These are phyloP conservation scores for Octodonta nipae DNA, from an alignment of 2,888 invertebrate species.

Conservation along the genomic window DNA sequence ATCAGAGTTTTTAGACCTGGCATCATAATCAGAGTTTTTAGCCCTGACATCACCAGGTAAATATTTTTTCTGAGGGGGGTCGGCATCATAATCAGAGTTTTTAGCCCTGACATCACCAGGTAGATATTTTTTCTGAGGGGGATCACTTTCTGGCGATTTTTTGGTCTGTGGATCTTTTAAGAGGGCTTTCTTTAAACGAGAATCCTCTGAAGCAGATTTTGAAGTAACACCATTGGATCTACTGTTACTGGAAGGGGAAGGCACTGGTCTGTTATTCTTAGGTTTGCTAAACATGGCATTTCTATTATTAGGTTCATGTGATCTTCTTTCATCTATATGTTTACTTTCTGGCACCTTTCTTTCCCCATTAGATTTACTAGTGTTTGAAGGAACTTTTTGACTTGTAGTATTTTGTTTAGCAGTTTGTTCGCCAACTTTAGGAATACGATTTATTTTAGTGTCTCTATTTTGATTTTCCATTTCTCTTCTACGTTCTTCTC, in stretches of 20 bases:
- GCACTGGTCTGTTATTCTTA: too few species aligned
- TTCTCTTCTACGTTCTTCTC: slow-evolving; percentile 26
- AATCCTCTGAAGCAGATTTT: too few species aligned
- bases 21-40: background rate
- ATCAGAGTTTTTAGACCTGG: background rate
- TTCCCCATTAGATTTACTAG: background rate
- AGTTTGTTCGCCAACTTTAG: slow-evolving; percentile 7
- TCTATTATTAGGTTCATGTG: too few species aligned
- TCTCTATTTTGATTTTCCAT: slow-evolving; percentile 10
- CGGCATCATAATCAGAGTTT: background rate
- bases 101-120: slow-evolving; percentile 4
- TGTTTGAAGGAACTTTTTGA: too few species aligned
- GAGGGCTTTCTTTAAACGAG: too few species aligned
- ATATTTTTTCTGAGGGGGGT: slow-evolving; percentile 2
- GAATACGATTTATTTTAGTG: too few species aligned
- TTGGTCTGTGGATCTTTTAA: slow-evolving; percentile 2
- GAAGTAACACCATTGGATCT: background rate
- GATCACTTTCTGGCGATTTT: background rate
- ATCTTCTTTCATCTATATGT: too few species aligned
- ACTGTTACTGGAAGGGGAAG: background rate
- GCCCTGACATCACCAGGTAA: slow-evolving; percentile 3
- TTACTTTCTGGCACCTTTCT: background rate
- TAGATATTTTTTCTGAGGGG: slow-evolving; percentile 2
- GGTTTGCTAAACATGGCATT: too few species aligned
- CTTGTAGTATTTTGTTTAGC: too few species aligned